Conservation (phyloP, 2,113 vertebrate genomes). For the Cynopterus brachyotis region DNA sequence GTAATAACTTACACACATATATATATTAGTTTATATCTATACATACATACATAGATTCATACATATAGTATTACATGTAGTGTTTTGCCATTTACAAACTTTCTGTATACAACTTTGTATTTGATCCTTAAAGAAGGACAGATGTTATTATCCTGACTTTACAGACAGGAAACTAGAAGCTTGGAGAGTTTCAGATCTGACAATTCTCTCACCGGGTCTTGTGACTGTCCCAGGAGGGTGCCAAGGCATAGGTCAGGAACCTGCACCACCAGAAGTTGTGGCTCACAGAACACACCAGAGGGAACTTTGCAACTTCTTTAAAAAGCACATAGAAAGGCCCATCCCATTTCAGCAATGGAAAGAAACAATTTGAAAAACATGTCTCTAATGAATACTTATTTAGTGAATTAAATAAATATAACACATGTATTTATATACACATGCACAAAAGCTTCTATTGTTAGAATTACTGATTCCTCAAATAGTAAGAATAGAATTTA, state of each 20-base stretch:
- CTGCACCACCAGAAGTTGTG: background rate
- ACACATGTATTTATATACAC: background rate
- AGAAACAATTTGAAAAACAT: background rate
- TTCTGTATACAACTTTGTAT: background rate
- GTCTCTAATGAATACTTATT: background rate
- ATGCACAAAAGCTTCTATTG: constrained; percentile 2
- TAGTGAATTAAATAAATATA: background rate
- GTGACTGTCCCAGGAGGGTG: background rate
- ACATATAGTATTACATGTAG: background rate
- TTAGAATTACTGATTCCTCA: background rate
- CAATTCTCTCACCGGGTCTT: background rate
- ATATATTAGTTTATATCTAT: background rate
- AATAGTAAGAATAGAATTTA: constrained; percentile 21
- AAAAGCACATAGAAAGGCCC: background rate
- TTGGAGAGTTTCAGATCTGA: background rate
- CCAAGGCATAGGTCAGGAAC: background rate
- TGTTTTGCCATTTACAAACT: background rate
- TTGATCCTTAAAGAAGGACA: background rate
- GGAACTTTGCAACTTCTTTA: background rate
- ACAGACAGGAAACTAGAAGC: background rate
- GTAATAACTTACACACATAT: background rate
- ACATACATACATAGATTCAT: accelerated
- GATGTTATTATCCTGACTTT: background rate
- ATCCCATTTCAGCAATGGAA: background rate
- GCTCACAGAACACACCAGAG: background rate